Evolutionary conservation across 2,888 invertebrate genomes (phyloP), one percentile per base, ranked within the genome.

Genomic region (Cephus pygmeus): DNA sequence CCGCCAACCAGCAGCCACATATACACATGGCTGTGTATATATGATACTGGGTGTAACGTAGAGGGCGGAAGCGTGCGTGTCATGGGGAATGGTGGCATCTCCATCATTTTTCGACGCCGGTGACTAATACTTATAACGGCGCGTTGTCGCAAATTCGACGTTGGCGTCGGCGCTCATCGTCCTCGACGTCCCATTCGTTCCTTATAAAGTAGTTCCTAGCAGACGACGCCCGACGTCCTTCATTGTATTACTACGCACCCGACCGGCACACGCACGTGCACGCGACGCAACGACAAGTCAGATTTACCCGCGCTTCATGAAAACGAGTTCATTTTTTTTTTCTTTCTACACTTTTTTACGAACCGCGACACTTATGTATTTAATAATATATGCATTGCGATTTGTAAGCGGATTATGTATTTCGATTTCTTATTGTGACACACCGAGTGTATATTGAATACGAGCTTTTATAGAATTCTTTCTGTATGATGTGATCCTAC

Each of bases 181-280:
- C 30, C 23, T 71, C 71, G 71, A 71, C 31, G 71, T 71, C 30
- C 30, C 30, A 31, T 71, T 71, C 31, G 71, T 71, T 33, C 31
- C 12, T 71, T 33, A 30, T 33, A 82, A 87, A 86, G 84, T 81
- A 86, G 84, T 82, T 73, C 82, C 81, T 34, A 87, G 85, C 86
- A 83, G 86, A 85, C 85, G 86, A 85, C 84, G 82, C 84, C 81
- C 85, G 85, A 82, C 76, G 75, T 73, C 68, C 74, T 56, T 79
- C 36, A 71, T 71, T 81, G 83, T 86, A 86, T 86, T 77, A 79
- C 81, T 86, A 79, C 85, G 85, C 87, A 79, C 75, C 77, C 79
- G 79, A 23, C 40, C 79, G 78, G 83, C 78, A 76, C 75, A 78
- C 77, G 12, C 31, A 15, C 15, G 31, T 34, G 23, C 11, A 68